Evolutionary conservation across 2,888 invertebrate species (phyloP).

Genomic region (Hypolimnas misippus): DNA sequence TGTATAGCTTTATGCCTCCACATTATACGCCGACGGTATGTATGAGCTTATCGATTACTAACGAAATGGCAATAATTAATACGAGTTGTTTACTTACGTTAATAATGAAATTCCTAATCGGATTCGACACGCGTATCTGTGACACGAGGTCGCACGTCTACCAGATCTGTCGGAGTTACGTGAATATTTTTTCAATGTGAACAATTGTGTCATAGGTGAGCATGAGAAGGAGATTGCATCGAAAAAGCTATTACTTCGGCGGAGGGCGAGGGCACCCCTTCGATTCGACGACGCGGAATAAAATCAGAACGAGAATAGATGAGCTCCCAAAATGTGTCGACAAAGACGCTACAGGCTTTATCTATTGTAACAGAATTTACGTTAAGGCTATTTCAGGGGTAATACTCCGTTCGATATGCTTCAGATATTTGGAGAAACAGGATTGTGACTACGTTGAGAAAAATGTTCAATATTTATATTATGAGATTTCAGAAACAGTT

Average conservation of each 20-base stretch:
- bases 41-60: constrained; percentile 62
- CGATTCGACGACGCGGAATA: constrained; percentile 65
- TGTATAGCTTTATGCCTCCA: too few species aligned
- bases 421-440: not conserved
- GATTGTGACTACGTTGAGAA: not conserved
- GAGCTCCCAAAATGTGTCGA: constrained; percentile 56
- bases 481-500: constrained; percentile 45
- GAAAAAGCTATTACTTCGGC: constrained; percentile 68
- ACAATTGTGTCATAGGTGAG: constrained; percentile 67
- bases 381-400: constrained; percentile 49
- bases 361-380: constrained; percentile 62
- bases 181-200: constrained; percentile 75
- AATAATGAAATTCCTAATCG: constrained; percentile 53
- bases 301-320: constrained; percentile 78
- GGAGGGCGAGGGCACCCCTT: constrained; percentile 57
- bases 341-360: constrained; percentile 56
- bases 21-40: constrained; percentile 54
- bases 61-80: constrained; percentile 49
- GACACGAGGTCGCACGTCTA: constrained; percentile 60
- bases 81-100: constrained; percentile 36
- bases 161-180: constrained; percentile 65
- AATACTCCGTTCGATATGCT: constrained; percentile 2
- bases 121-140: constrained; percentile 60
- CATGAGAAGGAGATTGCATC: constrained; percentile 63
- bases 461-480: constrained; percentile 49